These are phyloP conservation scores for Triops cancriformis DNA, from an alignment of 1,140 invertebrate species.

Conservation along the genomic window DNA sequence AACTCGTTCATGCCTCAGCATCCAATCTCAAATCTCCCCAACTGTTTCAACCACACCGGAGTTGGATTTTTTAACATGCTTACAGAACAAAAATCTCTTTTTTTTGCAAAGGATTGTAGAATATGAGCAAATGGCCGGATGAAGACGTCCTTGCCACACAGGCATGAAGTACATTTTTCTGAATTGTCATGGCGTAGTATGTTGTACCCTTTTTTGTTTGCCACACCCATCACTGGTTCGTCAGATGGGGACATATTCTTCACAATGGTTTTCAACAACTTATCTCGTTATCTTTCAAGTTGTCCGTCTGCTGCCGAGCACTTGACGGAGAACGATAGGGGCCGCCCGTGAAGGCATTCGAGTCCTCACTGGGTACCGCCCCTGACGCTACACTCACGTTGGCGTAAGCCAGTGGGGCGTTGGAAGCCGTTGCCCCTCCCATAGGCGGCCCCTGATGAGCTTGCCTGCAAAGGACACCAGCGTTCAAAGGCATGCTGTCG, in stretches of 20 bases:
- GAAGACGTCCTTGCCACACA: neutral
- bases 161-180: constrained; percentile 1
- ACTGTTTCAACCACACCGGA: neutral
- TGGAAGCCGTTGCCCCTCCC: constrained; percentile 32
- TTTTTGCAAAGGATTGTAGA: constrained; percentile 3
- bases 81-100: neutral
- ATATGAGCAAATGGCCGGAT: constrained; percentile 13
- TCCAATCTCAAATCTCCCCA: neutral
- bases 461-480: constrained; percentile 9
- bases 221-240: neutral
- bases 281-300: neutral
- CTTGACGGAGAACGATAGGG: neutral
- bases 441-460: neutral
- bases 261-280: neutral
- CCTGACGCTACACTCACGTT: constrained; percentile 22
- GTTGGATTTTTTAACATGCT: neutral
- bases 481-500: constrained; percentile 17
- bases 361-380: neutral
- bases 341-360: neutral
- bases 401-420: constrained; percentile 28
- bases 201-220: neutral
- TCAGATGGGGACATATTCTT: neutral
- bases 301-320: neutral
- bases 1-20: neutral
- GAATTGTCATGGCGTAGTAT: neutral